Conservation (phyloP, 64 coral and sea anemone genomes). For the Pocillopora damicornis region DNA sequence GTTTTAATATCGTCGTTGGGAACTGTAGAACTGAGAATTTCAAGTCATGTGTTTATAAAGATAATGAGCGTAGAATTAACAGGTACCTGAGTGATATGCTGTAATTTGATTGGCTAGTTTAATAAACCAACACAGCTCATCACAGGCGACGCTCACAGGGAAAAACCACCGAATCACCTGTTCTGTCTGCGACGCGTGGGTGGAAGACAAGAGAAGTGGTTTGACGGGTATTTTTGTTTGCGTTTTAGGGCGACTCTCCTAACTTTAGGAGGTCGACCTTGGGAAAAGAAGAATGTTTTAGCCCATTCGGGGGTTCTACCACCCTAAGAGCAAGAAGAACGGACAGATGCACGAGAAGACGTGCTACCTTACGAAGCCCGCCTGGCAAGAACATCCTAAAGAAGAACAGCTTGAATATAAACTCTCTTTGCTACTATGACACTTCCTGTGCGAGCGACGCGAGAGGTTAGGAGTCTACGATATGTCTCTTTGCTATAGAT, state of each 20-base stretch:
- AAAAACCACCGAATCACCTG: slow-evolving; percentile 27
- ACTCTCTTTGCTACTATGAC: not conserved
- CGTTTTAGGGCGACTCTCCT: slow-evolving; percentile 39
- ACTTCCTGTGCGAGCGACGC: not conserved
- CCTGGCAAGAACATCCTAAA: not conserved
- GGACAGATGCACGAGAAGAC: not conserved
- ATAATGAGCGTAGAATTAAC: not conserved
- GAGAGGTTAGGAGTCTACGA: not conserved
- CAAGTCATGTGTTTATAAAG: not conserved
- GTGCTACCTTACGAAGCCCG: not conserved
- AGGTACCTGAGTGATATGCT: not conserved
- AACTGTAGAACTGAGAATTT: too few relatives aligned
- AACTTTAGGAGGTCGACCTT: slow-evolving; percentile 5
- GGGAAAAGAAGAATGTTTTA: not conserved
- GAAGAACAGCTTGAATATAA: not conserved
- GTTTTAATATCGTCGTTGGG: too few relatives aligned
- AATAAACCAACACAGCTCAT: not conserved
- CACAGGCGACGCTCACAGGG: not conserved
- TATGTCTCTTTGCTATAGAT: slow-evolving; percentile 86
- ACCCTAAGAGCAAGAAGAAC: slow-evolving; percentile 21
- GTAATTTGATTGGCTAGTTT: slow-evolving; percentile 8
- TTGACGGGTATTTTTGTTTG: slow-evolving; percentile 13
- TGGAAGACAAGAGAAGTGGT: not conserved
- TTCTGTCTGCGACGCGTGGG: not conserved
- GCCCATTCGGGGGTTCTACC: not conserved